Evolutionary conservation across 2,888 invertebrate genomes (phyloP), one percentile per base, ranked within the genome.

Genomic region (Hypselothyrea guttata): DNA sequence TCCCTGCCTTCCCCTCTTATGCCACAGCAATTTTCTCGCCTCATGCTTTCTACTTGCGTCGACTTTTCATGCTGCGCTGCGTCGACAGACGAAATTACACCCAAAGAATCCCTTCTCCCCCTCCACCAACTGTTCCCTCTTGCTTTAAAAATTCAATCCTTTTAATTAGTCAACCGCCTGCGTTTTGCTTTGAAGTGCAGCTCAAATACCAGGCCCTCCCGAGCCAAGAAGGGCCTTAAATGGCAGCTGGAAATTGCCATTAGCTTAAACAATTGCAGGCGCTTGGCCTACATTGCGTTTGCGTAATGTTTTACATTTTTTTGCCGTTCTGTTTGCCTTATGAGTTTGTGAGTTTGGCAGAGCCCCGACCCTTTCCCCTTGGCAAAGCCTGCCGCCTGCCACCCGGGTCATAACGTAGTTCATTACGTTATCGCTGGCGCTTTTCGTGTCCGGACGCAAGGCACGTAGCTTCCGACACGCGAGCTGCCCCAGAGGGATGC

Each of bases 391-490:
- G 1, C 18, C 12, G 46, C 9, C 31, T 11, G n/a, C 30, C 31
- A 30, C 15, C 7, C 8, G 18, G 9, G 27, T 15, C 46, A 44
- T 8, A 11, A 42, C 56, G 65, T 56, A 60, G 69, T 81, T 87
- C 85, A 84, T 86, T 78, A 78, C 71, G 73, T 84, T 87, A 87
- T 87, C 86, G 85, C 78, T 70, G 72, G 66, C 68, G 69, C 67
- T 60, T 61, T 79, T 79, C 84, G 68, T 81, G 85, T 77, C 83
- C 81, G 86, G 77, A 67, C 82, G 74, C 64, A 58, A 72, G 83
- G 86, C 82, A 86, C 84, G 82, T 74, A 62, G 84, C 68, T 85
- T 85, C 84, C 85, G 81, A 83, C 81, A 83, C 74, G 81, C 68
- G 58, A 77, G 35, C 56, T 53, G 44, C 42, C 37, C 38, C 7